Evolutionary conservation across 2,888 invertebrate species (phyloP), one percentile per base, ranked within the genome.

Genomic region (Dromius quadrimaculatus): DNA sequence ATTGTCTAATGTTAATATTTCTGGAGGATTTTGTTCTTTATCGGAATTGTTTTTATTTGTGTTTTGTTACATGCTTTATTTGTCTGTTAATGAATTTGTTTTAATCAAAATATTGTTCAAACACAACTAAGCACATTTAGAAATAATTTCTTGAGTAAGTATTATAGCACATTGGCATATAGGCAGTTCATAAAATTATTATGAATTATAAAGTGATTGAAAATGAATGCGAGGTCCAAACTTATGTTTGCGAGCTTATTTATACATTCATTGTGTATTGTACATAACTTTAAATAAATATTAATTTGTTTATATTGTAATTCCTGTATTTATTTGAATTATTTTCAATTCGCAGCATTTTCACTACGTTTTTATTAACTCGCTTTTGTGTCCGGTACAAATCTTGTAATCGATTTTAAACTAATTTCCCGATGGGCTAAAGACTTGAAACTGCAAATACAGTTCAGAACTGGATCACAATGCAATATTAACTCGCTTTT

Each of bases 291-390:
- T 22, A 66, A 65, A 66, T 66, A 66, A 66, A 66, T 66, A 66
- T 54, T 47, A 47, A 47, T 54, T 66, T 66, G 66, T 66, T 66
- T 66, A 66, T 66, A 66, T 66, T 66, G 66, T 66, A 66, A 3
- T 15, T 32, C 17, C n/a, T n/a, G n/a, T n/a, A n/a, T n/a, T 23
- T 66, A 23, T 57, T 63, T 28, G 22, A 43, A 45, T 63, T 63
- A 32, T 45, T 63, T 63, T 41, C 6, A n/a, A n/a, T n/a, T n/a
- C n/a, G n/a, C n/a, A n/a, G n/a, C n/a, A n/a, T n/a, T n/a, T n/a
- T n/a, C n/a, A n/a, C n/a, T n/a, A n/a, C n/a, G n/a, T n/a, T n/a
- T n/a, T n/a, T n/a, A n/a, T n/a, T n/a, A n/a, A n/a, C n/a, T n/a
- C n/a, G n/a, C n/a, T n/a, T n/a, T n/a, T n/a, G n/a, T n/a, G n/a